Percentiles rank a stretch among this genome's conserved stretches.
Conservation (phyloP, 2,113 vertebrate genomes). For the Rissa tridactyla region DNA sequence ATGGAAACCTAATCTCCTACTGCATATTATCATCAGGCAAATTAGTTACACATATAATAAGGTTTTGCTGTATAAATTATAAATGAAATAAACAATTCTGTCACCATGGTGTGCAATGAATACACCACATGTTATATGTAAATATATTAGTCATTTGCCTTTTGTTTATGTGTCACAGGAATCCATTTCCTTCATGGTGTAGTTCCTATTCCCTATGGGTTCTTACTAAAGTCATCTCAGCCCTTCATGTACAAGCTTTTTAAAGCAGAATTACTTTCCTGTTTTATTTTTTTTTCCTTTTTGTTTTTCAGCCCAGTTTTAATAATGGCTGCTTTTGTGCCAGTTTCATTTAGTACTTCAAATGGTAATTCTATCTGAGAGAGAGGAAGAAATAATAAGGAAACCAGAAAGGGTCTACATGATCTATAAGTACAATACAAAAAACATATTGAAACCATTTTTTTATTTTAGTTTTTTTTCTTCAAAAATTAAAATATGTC, state of each 20-base stretch:
- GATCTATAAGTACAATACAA: conserved; percentile 71
- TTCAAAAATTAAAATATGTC: conserved; percentile 66
- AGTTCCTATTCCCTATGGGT: conserved; percentile 67
- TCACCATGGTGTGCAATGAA: conserved; percentile 78
- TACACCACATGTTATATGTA: conserved; percentile 81
- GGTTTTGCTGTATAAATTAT: conserved; percentile 81
- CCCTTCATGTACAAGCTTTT: conserved; percentile 61
- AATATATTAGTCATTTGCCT: conserved; percentile 83
- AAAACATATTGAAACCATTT: conserved; percentile 74
- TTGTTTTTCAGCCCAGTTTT: conserved; percentile 68
- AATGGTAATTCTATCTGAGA: conserved; percentile 69
- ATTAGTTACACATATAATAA: conserved; percentile 85
- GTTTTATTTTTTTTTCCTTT: conserved; percentile 37
- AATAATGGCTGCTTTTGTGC: conserved; percentile 73
- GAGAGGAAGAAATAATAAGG: conserved; percentile 21
- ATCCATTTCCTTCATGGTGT: conserved; percentile 75
- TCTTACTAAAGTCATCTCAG: conserved; percentile 68
- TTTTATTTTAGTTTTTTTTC: conserved; percentile 69
- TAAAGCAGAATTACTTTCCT: conserved; percentile 63
- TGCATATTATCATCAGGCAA: conserved; percentile 77
- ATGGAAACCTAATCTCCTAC: conserved; percentile 72
- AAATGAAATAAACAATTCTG: conserved; percentile 83
- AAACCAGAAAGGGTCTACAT: conserved; percentile 61
- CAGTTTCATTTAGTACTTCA: conserved; percentile 71
- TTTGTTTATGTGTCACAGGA: conserved; percentile 79